Evolutionary conservation across 2,113 vertebrate genomes (phyloP), one percentile per base, ranked within the genome.

Genomic region (Motacilla alba): DNA sequence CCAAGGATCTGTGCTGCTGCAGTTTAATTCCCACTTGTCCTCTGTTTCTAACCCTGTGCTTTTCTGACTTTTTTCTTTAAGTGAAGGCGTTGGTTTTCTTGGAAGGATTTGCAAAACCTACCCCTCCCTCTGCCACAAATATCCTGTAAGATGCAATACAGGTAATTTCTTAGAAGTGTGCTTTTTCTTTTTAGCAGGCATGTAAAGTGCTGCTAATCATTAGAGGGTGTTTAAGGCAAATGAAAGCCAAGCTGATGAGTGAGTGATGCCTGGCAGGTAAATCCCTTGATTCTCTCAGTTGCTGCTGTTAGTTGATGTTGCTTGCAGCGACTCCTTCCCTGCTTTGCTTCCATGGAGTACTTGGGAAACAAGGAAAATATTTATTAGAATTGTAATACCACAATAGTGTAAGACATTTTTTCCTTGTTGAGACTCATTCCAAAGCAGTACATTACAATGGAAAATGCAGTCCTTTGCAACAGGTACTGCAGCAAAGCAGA

Each of bases 401-500:
- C 19, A 86, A 10, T 19, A 88, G 22, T 3, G 11, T 39, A 41
- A 47, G 50, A 41, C 12, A 4, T 69, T 35, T 88, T 66, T 59
- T 27, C 67, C 46, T 62, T 35, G 7, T 43, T 77, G n/a, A 35
- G 31, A 59, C 52, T 77, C 7, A 47, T 88, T 89, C 43, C 74
- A 50, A 90, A 67, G 33, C 46, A 70, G 52, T 20, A 18, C 50
- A 22, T 67, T 47, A 30, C 50, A 74, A 39, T 24, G 83, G 50
- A 59, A 89, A 95, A 80, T 56, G 52, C 59, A 67, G 79, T 70
- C 26, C 67, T 83, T 39, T 87, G 83, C 60, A 87, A 81, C 43
- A 74, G 80, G 43, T 46, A 87, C 80, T 83, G 93, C 94, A 96
- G 90, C 80, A 92, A 58, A 90, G 46, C 33, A 96, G 92, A 91